These are phyloP conservation scores for Rhynchonycteris naso DNA, from an alignment of 2,797 vertebrate species.

Conservation along the genomic window DNA sequence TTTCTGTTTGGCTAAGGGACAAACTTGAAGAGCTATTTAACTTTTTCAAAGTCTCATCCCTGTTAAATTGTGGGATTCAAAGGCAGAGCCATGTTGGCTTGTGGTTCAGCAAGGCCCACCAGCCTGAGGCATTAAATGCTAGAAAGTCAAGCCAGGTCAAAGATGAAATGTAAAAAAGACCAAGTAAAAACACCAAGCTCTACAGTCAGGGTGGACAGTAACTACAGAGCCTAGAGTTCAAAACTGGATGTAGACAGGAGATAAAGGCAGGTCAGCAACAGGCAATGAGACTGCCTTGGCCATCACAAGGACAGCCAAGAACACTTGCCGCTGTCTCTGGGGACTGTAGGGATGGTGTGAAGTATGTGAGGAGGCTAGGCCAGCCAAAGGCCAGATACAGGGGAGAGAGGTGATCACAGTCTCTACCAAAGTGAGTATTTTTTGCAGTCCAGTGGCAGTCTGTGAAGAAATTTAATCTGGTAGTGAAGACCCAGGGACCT, in stretches of 20 bases:
- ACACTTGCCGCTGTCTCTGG: background rate
- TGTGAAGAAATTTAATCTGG: background rate
- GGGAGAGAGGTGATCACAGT: background rate
- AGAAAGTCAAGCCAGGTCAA: background rate
- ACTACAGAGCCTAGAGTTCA: background rate
- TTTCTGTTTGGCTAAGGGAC: slow-evolving; percentile 13
- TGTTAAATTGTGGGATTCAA: background rate
- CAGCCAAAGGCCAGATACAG: background rate
- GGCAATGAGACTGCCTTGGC: background rate
- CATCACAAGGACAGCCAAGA: accelerated
- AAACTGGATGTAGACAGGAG: background rate
- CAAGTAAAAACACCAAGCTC: background rate
- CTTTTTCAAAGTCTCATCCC: background rate
- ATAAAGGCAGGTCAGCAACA: background rate
- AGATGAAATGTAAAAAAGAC: background rate
- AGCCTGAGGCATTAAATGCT: background rate
- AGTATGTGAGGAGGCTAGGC: background rate
- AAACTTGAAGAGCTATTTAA: background rate
- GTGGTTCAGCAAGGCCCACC: background rate
- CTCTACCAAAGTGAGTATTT: background rate
- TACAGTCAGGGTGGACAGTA: background rate
- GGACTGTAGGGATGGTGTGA: background rate
- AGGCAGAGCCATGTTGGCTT: background rate
- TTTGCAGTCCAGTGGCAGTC: background rate
- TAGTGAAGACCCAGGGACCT: background rate